These are phyloP conservation scores for Lissonota sp. DNA, from an alignment of 2,888 invertebrate genomes.

Conservation along the genomic window DNA sequence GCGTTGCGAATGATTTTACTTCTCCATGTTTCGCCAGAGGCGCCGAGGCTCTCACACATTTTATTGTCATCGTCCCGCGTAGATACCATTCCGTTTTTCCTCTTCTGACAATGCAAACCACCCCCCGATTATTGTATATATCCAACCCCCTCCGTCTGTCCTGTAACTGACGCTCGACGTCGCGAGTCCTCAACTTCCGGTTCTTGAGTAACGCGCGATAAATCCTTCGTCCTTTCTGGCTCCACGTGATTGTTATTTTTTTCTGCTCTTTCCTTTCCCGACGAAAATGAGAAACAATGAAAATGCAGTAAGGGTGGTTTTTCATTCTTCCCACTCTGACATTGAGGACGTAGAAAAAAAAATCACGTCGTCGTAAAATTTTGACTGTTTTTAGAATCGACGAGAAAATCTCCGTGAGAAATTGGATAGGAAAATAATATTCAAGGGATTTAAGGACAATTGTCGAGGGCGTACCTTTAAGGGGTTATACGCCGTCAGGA, in stretches of 20 bases:
- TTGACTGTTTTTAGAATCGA: no score
- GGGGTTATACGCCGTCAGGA: no score
- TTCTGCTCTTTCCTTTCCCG: neutral
- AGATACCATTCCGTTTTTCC: conserved; percentile 33
- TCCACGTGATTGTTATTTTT: conserved; percentile 17
- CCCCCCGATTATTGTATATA: conserved; percentile 47
- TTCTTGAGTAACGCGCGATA: conserved; percentile 35
- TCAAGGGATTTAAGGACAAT: no score
- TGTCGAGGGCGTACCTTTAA: no score
- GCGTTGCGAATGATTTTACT: conserved; percentile 43
- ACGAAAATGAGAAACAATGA: neutral
- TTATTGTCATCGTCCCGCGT: conserved; percentile 49
- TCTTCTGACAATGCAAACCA: conserved; percentile 36
- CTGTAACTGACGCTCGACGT: neutral
- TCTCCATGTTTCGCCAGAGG: conserved; percentile 16
- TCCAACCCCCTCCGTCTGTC: conserved; percentile 16
- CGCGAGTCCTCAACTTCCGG: conserved; percentile 48
- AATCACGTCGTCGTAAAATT: neutral
- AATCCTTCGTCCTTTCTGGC: conserved; percentile 22
- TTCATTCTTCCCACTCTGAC: conserved; percentile 29
- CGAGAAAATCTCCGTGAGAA: no score
- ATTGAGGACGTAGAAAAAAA: conserved; percentile 13
- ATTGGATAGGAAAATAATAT: no score
- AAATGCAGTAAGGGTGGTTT: neutral
- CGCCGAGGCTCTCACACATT: conserved; percentile 38